Base-by-base conservation (phyloP, 2,888 invertebrate genomes). In the Clunio marinus region DNA sequence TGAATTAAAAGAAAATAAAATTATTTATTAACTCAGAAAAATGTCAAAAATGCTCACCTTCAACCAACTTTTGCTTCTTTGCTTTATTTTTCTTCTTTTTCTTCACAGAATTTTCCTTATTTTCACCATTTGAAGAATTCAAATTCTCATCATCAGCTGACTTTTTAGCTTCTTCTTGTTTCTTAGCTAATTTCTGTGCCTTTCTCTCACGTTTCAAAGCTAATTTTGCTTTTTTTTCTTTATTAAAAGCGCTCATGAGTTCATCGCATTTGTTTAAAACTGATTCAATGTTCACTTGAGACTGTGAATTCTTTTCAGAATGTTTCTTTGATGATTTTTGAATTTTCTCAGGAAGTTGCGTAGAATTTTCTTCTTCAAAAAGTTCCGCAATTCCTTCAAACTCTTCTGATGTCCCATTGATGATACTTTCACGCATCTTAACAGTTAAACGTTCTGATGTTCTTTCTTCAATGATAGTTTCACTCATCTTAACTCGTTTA, bases 31-130 rank as follows among this genome's bases (percentile, higher is more conserved):
- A n/a, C n/a, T n/a, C 10, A 15, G 15, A 8, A 8, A 32, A 32
- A n/a, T 41, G 41, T n/a, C 22, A 15, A n/a, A 5, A 57, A 57
- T 8, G 27, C 25, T 63, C 17, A 63, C 63, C 63, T 10, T 45
- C 45, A 20, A 63, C 63, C 27, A 17, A 17, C 20, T 46, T 45
- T n/a, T 46, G 63, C 28, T 63, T 63, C 13, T 45, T 45, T 1
- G 5, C 10, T 10, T 27, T 45, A 13, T 24, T 25, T 13, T 63
- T 63, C 46, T 45, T 63, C 28, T 63, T 63, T 25, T 46, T 28
- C 17, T 63, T 46, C 4, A 46, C n/a, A 17, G 45, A 24, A 20
- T 63, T 63, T 28, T 63, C 63, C 27, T 63, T 63, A 46, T 63
- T 45, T 25, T 45, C 46, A 17, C 27, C 27, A 17, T 22, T 46